phyloP scores from a whole-genome alignment of 2,113 vertebrate species.

The Oncorhynchus keta region DNA sequence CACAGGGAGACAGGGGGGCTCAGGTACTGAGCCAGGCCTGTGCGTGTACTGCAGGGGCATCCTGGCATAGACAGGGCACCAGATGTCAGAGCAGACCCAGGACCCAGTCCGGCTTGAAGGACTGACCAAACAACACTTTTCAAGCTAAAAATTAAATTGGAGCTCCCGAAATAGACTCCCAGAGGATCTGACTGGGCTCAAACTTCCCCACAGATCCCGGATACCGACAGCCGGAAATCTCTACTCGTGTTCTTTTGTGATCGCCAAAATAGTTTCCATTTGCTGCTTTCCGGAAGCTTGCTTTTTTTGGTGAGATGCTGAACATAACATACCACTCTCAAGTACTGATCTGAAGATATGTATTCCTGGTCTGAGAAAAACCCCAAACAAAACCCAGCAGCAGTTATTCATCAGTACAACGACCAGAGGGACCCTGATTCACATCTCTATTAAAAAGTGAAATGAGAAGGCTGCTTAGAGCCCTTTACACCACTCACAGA shows the following conservation, averaged over 20 bases:
- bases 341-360: constrained; percentile 37
- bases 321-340: background rate
- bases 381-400: too few species aligned
- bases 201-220: constrained; percentile 39
- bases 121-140: constrained; percentile 69
- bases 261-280: background rate
- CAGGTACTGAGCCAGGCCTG: constrained; percentile 54
- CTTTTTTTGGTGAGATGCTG: background rate
- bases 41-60: constrained; percentile 66
- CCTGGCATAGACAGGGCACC: constrained; percentile 76
- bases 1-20: constrained; percentile 50
- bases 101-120: constrained; percentile 58
- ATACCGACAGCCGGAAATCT: constrained; percentile 25
- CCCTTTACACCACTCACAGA: constrained; percentile 19
- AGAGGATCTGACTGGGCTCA: constrained; percentile 61
- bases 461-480: too few species aligned
- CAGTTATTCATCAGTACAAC: too few species aligned
- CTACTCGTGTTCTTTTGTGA: background rate
- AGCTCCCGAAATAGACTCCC: constrained; percentile 72
- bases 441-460: too few species aligned
- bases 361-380: constrained; percentile 10
- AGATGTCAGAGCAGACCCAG: constrained; percentile 72
- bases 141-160: constrained; percentile 62
- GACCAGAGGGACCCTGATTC: too few species aligned
- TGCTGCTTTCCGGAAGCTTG: background rate